phyloP scores from a whole-genome alignment of 2,113 vertebrate species.

The Rousettus leschenaultii region DNA sequence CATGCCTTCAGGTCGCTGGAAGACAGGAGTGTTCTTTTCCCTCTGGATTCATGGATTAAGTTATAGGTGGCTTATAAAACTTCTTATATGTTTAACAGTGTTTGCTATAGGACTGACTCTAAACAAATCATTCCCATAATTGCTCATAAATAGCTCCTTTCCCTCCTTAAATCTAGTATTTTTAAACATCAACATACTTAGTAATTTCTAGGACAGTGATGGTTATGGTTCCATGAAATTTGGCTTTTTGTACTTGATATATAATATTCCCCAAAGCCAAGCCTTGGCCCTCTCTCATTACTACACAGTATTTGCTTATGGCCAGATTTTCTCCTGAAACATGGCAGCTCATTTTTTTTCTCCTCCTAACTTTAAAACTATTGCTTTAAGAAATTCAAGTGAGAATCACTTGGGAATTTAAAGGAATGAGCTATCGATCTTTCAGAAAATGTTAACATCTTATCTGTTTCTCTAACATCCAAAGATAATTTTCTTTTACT shows the following conservation, averaged over 20 bases:
- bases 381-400: not conserved
- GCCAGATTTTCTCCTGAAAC: not conserved
- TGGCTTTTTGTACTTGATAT: constrained; percentile 38
- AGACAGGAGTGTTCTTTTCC: not conserved
- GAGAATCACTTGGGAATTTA: constrained; percentile 1
- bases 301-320: not conserved
- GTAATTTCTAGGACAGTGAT: not conserved
- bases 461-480: not conserved
- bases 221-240: not conserved
- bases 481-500: constrained; percentile 42
- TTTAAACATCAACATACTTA: constrained; percentile 36
- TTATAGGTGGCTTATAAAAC: not conserved
- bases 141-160: not conserved
- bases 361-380: not conserved
- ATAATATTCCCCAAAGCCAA: not conserved
- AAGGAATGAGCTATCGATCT: constrained; percentile 22
- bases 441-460: constrained; percentile 34
- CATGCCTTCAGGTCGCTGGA: not conserved
- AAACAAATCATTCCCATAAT: not conserved
- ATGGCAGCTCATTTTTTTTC: not conserved
- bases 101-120: not conserved
- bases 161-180: not conserved
- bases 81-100: not conserved
- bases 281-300: not conserved
- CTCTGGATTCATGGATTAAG: not conserved